Evolutionary conservation across 23 tunicate genomes (phyloP).

Genomic region (Styela clava): DNA sequence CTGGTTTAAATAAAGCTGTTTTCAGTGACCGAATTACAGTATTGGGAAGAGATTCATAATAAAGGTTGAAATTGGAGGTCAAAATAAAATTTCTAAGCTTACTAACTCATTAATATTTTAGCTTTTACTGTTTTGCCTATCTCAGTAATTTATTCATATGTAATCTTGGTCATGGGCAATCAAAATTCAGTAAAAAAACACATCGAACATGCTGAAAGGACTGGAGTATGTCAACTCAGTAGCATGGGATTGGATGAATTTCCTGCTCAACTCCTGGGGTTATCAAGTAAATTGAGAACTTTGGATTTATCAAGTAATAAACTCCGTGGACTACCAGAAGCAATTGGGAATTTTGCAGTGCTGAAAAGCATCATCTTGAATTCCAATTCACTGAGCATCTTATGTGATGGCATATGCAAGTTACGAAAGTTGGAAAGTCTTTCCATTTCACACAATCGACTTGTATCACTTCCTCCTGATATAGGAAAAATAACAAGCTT

Average conservation of each 20-base stretch:
- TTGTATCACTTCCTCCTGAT: constrained; percentile 44
- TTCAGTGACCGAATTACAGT: no score
- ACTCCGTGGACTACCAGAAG: constrained; percentile 52
- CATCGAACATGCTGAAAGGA: constrained; percentile 69
- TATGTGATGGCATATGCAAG: constrained; percentile 47
- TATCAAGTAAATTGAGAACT: constrained; percentile 43
- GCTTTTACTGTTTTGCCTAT: no score
- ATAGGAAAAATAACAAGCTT: constrained; percentile 32
- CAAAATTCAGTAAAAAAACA: constrained; percentile 49
- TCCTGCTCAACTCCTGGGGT: constrained; percentile 40
- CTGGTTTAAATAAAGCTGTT: no score
- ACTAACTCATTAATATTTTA: no score
- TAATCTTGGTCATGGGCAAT: constrained; percentile 29
- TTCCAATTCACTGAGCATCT: constrained; percentile 39
- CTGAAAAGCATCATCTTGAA: constrained; percentile 52
- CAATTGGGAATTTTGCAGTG: constrained; percentile 51
- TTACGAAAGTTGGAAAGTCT: constrained; percentile 67
- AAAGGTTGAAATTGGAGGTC: no score
- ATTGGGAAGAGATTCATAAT: no score
- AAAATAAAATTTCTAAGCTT: no score
- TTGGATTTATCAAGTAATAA: constrained; percentile 67
- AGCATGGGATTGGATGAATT: constrained; percentile 54
- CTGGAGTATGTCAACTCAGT: constrained; percentile 80
- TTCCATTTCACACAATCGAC: constrained; percentile 36
- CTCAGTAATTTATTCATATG: no score